Evolutionary conservation across 2,888 invertebrate species (phyloP), one percentile per base, ranked within the genome.

Genomic region (Drosophila quinaria): DNA sequence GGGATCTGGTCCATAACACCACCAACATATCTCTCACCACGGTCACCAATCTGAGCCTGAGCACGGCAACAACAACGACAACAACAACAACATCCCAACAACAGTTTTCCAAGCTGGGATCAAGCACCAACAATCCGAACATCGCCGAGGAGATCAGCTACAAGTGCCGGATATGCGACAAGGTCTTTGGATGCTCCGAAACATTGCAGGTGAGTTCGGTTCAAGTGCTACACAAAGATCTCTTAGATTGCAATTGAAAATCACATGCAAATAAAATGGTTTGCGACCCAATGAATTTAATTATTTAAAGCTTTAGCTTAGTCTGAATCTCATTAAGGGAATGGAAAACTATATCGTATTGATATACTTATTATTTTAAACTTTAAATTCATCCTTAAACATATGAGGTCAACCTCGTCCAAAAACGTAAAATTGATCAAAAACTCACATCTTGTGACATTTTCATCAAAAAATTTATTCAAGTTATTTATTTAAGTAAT

Each of bases 111-210:
- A 80, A 80, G 37, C 19, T 61, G 6, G 58, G 42, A 31, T 19
- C 31, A 9, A 9, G 46, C n/a, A 22, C 4, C 59, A 35, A 31
- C 60, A 33, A 41, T 19, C 11, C 63, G 19, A 60, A 33, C 4
- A 50, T 65, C 13, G 37, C 75, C 5, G 92, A 93, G 70, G 92
- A 92, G 66, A 88, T 89, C 41, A 93, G 92, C 75, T 93, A 91
- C 69, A 92, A 92, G 70, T 93, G 93, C 58, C 79, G 90, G 10
- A 92, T 92, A 25, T 93, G 93, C 76, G 92, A 93, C 52, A 93
- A 93, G 74, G 93, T 93, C 49, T 93, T 93, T 61, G 92, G 92
- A 22, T 92, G 92, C 80, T 91, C 92, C 4, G 90, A 91, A 77
- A 92, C 93, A 2, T 76, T 93, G 37, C 91, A 93, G 91, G 93